phyloP scores from a whole-genome alignment of 2,113 vertebrate species.

The Myotis davidii region DNA sequence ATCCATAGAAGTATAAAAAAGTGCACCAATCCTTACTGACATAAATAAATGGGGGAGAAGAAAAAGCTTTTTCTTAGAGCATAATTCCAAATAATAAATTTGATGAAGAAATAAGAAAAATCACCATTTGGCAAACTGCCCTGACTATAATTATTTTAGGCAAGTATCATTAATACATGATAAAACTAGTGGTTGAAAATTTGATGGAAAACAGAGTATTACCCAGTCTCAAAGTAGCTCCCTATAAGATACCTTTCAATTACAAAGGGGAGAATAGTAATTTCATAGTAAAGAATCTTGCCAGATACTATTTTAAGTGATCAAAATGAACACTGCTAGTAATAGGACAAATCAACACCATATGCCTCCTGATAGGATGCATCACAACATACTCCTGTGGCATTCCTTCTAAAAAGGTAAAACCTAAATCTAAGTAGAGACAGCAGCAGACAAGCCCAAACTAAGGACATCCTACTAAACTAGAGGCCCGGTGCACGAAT shows the following conservation, averaged over 20 bases:
- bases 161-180: conserved; percentile 43
- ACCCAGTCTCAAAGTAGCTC: conserved; percentile 44
- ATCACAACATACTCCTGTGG: not conserved
- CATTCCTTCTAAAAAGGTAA: conserved; percentile 44
- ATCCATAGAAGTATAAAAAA: conserved; percentile 36
- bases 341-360: conserved; percentile 39
- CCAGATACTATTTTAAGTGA: conserved; percentile 28
- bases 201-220: conserved; percentile 46
- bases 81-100: conserved; percentile 55
- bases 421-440: conserved; percentile 39
- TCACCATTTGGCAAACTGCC: conserved; percentile 3
- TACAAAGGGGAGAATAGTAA: conserved; percentile 54
- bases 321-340: conserved; percentile 45
- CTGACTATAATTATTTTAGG: conserved; percentile 54
- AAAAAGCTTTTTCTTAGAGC: not conserved
- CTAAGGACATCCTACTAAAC: not conserved
- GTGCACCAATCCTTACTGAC: not conserved
- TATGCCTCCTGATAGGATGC: not conserved
- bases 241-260: conserved; percentile 34
- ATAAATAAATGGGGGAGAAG: not conserved
- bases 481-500: no score
- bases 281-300: conserved; percentile 43
- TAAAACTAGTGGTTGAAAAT: conserved; percentile 53
- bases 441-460: conserved; percentile 18
- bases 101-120: conserved; percentile 47